A percentile compares a stretch with the other conserved stretches of the same genome.
Evolutionary conservation across 2,113 vertebrate genomes (phyloP).

Genomic region (Copsychus sechellarum): DNA sequence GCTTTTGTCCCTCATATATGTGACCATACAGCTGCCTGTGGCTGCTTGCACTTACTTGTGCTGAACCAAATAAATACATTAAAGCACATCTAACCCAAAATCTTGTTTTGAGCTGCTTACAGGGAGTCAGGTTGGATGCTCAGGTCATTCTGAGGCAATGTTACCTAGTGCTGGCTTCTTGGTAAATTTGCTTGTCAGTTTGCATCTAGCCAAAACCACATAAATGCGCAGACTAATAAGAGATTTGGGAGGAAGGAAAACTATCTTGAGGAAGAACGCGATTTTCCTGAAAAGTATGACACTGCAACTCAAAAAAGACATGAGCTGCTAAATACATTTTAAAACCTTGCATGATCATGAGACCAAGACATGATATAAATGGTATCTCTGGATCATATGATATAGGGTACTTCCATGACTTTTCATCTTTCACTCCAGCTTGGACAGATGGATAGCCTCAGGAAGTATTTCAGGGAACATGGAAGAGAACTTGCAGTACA

Average conservation of each 20-base stretch:
- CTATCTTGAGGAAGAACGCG: background rate
- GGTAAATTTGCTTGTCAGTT: background rate
- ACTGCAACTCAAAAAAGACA: background rate
- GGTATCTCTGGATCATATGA: background rate
- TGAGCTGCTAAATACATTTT: background rate
- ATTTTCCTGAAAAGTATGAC: background rate
- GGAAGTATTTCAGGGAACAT: background rate
- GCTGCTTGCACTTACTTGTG: background rate
- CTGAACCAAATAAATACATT: background rate
- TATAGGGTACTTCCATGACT: background rate
- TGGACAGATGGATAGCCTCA: background rate
- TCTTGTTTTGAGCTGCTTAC: background rate
- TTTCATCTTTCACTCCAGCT: background rate
- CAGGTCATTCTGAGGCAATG: background rate
- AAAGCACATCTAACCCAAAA: background rate
- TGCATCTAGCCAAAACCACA: background rate
- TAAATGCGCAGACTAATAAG: background rate
- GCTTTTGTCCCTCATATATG: background rate
- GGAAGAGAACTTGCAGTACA: fast-evolving
- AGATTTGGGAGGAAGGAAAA: background rate
- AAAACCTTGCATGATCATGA: background rate
- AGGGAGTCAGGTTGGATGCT: background rate
- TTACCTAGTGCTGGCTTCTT: background rate
- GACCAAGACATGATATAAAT: background rate
- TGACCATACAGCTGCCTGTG: background rate